Conservation (phyloP, 2,797 vertebrate species). For the Meriones psammophilus region DNA sequence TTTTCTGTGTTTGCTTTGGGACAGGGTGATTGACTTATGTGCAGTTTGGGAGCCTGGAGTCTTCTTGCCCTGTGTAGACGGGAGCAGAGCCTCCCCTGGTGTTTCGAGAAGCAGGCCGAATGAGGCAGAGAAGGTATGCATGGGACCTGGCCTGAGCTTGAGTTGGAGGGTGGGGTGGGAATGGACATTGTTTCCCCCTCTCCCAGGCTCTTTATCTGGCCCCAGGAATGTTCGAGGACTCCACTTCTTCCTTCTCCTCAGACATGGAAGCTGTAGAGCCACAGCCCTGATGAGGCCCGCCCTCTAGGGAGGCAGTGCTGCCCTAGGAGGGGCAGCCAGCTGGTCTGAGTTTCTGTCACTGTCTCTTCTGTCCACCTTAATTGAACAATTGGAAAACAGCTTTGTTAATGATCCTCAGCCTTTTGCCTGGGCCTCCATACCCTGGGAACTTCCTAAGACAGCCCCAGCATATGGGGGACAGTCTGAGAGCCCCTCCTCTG, state of each 20-base stretch:
- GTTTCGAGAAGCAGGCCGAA: slow-evolving; percentile 62
- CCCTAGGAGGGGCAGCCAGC: neutral
- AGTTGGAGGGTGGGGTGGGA: neutral
- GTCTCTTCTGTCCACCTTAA: neutral
- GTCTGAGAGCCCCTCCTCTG: slow-evolving; percentile 24
- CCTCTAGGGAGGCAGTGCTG: neutral
- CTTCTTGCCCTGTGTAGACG: slow-evolving; percentile 11
- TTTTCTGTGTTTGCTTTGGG: slow-evolving; percentile 75
- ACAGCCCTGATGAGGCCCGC: neutral
- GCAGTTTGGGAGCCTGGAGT: slow-evolving; percentile 64
- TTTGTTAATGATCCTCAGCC: neutral
- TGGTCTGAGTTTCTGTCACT: neutral
- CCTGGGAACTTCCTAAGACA: slow-evolving; percentile 51
- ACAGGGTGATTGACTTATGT: slow-evolving; percentile 79
- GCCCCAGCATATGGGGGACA: slow-evolving; percentile 56
- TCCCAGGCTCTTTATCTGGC: neutral
- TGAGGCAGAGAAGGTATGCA: slow-evolving; percentile 76
- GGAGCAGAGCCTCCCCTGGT: neutral
- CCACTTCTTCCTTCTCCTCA: neutral
- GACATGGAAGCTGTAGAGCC: neutral
- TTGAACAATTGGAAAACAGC: slow-evolving; percentile 44
- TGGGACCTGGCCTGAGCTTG: fast-evolving
- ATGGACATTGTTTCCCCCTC: neutral
- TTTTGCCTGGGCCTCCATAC: slow-evolving; percentile 9
- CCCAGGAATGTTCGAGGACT: neutral